Base-by-base conservation (phyloP, 64 coral and sea anemone species). In the Stichodactyla mertensii region DNA sequence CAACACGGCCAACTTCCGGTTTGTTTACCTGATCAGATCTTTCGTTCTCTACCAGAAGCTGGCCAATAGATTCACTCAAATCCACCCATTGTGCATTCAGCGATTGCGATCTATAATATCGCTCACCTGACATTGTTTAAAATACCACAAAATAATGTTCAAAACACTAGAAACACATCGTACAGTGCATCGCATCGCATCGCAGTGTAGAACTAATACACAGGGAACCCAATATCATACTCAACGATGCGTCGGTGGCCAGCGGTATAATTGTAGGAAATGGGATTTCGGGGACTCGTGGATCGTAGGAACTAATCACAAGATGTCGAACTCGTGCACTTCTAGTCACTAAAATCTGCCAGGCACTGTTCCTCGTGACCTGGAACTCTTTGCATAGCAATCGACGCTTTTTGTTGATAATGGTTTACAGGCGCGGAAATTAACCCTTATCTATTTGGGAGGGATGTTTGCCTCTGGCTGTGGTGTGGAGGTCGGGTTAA, bases 1-100 rank as follows among this genome's bases (percentile, higher is more conserved):
- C 58, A 24, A 27, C 16, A 16, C 26, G n/a, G 23, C 67, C 79
- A 12, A 86, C 80, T 83, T 95, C 93, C 86, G 89, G 85, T 54
- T 94, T 94, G 0, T 57, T 27, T 13, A 31, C 78, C 11, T 64
- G 66, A 58, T 79, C 5, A 15, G 8, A 58, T 15, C 56, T 86
- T 67, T 95, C 86, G 61, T 91, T 86, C 10, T 92, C 93, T 16
- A 81, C 77, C 11, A 95, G 60, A 23, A 95, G 87, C 19, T 71
- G 55, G 15, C 90, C 64, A 3, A 95, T 86, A 2, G 93, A 95
- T n/a, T 86, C 84, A 78, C 93, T 95, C 14, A 95, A 19, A 80
- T 95, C 93, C 74, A 89, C 87, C 93, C 93, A 95, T 87, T 95
- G 90, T 15, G 90, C 93, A 84, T 95, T 89, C 14, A 95, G 66